A percentile compares a stretch with the other conserved stretches of the same genome.
Evolutionary conservation across 2,797 vertebrate genomes (phyloP).

Genomic region (Toxotes lorentzi): DNA sequence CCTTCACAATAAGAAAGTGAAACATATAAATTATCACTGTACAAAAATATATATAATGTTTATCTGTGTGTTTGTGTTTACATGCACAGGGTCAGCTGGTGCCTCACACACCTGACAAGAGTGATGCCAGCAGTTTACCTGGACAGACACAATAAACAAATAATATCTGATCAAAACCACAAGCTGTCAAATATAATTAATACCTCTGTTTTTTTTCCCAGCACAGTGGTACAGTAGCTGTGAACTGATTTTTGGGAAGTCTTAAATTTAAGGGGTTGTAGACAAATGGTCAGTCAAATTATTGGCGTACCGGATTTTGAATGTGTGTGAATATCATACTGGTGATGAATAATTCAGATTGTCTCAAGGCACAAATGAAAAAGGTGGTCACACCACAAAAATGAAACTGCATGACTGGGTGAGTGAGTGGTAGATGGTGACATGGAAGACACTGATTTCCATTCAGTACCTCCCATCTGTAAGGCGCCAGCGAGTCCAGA

Average conservation of each 20-base stretch:
- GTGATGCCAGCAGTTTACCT: constrained; percentile 5
- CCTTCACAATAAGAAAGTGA: constrained; percentile 61
- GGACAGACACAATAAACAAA: constrained; percentile 21
- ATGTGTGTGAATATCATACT: constrained; percentile 2
- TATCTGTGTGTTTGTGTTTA: constrained; percentile 6
- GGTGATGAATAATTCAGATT: constrained; percentile 6
- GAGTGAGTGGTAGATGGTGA: constrained; percentile 13
- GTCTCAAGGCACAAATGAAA: constrained; percentile 8
- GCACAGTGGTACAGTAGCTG: neutral
- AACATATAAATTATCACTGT: constrained; percentile 27
- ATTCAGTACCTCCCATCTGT: constrained; percentile 1
- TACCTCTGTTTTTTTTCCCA: neutral
- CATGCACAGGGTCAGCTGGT: constrained; percentile 3
- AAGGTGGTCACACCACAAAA: constrained; percentile 10
- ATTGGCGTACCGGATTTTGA: neutral
- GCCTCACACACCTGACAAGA: neutral
- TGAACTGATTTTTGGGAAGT: neutral
- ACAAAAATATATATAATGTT: constrained; percentile 39
- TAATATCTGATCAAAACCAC: constrained; percentile 4
- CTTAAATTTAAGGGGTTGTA: neutral
- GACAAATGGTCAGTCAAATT: constrained; percentile 9
- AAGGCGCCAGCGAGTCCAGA: neutral
- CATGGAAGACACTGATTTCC: constrained; percentile 9
- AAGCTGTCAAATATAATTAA: neutral
- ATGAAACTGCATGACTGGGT: constrained; percentile 8